A percentile compares a stretch with the other conserved stretches of the same genome.
Conservation (phyloP, 2,888 invertebrate genomes). For the Hirtodrosophila duncani region DNA sequence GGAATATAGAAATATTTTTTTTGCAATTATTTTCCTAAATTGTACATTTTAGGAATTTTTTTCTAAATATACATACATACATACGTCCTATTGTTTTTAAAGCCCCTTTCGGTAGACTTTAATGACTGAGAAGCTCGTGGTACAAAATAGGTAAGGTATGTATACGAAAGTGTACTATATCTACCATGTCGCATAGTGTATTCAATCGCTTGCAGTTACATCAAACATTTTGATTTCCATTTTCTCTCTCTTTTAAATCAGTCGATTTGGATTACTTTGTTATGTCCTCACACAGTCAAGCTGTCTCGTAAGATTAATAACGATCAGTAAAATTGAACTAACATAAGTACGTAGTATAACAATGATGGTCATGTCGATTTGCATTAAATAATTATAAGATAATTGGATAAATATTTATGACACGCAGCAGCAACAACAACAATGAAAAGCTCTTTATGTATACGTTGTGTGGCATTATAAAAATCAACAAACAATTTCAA, state of each 20-base stretch:
- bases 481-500: constrained; percentile 24
- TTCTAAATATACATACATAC: no score
- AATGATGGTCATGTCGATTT: constrained; percentile 46
- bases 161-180: no score
- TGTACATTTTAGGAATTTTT: no score
- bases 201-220: constrained; percentile 38
- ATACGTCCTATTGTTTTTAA: no score
- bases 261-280: constrained; percentile 15
- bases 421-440: constrained; percentile 50
- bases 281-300: constrained; percentile 55
- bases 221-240: background rate
- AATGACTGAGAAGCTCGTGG: no score
- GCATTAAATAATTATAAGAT: constrained; percentile 63
- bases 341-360: constrained; percentile 28
- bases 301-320: constrained; percentile 58
- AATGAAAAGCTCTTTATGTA: constrained; percentile 13
- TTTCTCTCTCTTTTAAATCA: constrained; percentile 14
- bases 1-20: no score
- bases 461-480: constrained; percentile 6
- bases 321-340: constrained; percentile 45
- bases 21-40: no score
- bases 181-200: background rate
- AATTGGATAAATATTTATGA: constrained; percentile 64
- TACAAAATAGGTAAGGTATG: no score
- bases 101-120: no score